phyloP scores from a whole-genome alignment of 2,888 invertebrate genomes.

The Disparrhopalites patrizii region DNA sequence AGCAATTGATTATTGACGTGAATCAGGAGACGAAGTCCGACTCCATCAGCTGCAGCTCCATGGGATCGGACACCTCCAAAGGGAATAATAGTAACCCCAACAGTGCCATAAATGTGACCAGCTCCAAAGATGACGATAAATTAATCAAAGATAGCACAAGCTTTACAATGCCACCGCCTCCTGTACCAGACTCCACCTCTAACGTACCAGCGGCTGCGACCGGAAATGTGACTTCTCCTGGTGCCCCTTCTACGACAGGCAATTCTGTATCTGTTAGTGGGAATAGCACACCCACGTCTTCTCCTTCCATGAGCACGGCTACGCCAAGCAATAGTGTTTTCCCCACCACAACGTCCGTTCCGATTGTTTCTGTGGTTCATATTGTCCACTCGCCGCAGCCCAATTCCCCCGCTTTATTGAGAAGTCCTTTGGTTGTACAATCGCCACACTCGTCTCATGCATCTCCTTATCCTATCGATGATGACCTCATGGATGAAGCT shows the following conservation, averaged over 20 bases:
- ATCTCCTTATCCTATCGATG: conserved; percentile 74
- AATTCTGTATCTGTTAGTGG: background rate
- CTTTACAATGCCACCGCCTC: conserved; percentile 12
- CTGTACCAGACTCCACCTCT: conserved; percentile 3
- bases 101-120: background rate
- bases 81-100: background rate
- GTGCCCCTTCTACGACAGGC: background rate
- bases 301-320: background rate
- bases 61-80: background rate
- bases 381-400: conserved; percentile 72
- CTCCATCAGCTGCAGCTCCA: background rate
- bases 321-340: background rate
- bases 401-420: conserved; percentile 49
- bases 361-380: conserved; percentile 56
- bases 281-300: background rate
- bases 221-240: background rate
- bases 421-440: conserved; percentile 57
- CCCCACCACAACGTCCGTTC: conserved; percentile 10
- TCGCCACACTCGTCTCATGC: conserved; percentile 65
- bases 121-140: background rate
- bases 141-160: background rate
- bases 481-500: conserved; percentile 86
- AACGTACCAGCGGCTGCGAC: background rate
- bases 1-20: conserved; percentile 38
- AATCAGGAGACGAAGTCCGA: conserved; percentile 5